Base-by-base conservation (phyloP, 2,113 vertebrate species). In the Hydrochoerus hydrochaeris region DNA sequence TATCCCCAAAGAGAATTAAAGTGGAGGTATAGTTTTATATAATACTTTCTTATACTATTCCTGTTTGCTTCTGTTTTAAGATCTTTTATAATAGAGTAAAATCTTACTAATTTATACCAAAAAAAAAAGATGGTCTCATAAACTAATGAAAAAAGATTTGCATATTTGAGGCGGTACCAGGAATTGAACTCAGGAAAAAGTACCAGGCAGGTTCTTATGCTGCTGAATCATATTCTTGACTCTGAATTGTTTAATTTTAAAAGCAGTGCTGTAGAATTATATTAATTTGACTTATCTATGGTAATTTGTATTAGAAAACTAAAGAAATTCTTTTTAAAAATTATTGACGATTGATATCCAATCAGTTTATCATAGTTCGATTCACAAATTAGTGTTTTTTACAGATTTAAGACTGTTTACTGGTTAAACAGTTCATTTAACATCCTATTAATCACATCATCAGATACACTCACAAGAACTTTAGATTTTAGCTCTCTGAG, bases 1-100 rank as follows among this genome's bases (percentile, higher is more conserved):
- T 99, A 67, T 99, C 99, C 41, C 99, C 99, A 7, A 99, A 99
- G 97, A 99, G 99, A 97, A 99, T 99, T 96, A 99, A 99, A 98
- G 99, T 99, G 16, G 99, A 99, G 99, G 99, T 99, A 98, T 80
- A 84, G 8, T 90, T 52, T 81, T 52, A 69, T 97, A 95, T 95
- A 97, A 82, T 80, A 54, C 85, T 63, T 98, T 85, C 49, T 96
- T 94, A 57, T 85, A 90, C 73, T 95, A 87, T 97, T 95, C 69
- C 46, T 84, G 12, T 75, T 78, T 93, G 26, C 24, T 92, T 87
- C 10, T 86, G 1, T 58, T 89, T 69, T 83, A 78, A 90, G 58
- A 82, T 87, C 46, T 86, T 77, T 67, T 81, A 85, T 90, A 92
- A 46, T 80, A 58, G 8, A 35, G 11, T 80, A n/a, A 88, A 86